Conservation (phyloP, 92 coral and sea anemone genomes). For the Pocillopora grandis region DNA sequence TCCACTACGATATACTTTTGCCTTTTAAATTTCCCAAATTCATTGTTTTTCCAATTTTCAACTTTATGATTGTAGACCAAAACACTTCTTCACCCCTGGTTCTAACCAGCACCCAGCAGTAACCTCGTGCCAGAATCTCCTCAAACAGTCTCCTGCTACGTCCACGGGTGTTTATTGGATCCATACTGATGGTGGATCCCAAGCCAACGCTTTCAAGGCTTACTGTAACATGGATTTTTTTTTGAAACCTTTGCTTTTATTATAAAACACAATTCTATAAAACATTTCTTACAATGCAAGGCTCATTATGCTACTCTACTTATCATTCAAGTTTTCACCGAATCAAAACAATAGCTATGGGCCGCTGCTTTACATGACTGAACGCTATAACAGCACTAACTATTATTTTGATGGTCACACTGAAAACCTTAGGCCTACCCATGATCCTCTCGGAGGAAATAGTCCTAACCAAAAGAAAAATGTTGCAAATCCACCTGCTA, state of each 20-base stretch:
- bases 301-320: too few species aligned
- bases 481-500: conserved; percentile 25
- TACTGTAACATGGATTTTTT: conserved; percentile 52
- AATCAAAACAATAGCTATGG: background rate
- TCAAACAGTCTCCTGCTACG: background rate
- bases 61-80: background rate
- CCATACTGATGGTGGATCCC: conserved; percentile 41
- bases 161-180: conserved; percentile 55
- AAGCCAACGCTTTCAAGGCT: conserved; percentile 48
- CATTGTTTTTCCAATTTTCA: background rate
- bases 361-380: too few species aligned
- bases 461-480: background rate
- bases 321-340: background rate
- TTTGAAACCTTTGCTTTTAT: conserved; percentile 58
- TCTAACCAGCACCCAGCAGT: background rate
- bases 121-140: background rate
- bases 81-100: background rate
- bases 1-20: too few species aligned
- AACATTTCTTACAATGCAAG: conserved; percentile 36
- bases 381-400: background rate
- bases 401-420: conserved; percentile 36
- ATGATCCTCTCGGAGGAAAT: conserved; percentile 32
- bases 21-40: too few species aligned
- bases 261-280: conserved; percentile 52
- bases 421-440: conserved; percentile 7